Evolutionary conservation across 2,113 vertebrate genomes (phyloP).

Genomic region (human (Homo sapiens)): DNA sequence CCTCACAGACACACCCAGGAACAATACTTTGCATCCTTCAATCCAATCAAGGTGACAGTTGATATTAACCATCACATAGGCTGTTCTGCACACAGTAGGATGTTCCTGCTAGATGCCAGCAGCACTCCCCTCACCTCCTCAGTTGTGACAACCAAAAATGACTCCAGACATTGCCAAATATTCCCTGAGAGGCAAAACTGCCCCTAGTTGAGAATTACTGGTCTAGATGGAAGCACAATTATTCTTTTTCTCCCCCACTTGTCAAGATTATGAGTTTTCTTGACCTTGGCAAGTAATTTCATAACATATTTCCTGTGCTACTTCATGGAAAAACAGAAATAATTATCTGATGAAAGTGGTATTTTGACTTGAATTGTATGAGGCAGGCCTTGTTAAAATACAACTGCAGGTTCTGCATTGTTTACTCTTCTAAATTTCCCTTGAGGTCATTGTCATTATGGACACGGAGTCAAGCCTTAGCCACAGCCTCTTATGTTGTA

Average conservation of each 20-base stretch:
- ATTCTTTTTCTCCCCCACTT: background rate
- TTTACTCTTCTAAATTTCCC: constrained; percentile 43
- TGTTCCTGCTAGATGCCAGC: background rate
- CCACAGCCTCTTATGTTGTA: background rate
- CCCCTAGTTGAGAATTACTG: background rate
- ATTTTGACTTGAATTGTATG: constrained; percentile 53
- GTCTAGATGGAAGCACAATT: background rate
- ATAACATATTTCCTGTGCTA: constrained; percentile 34
- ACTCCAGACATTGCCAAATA: background rate
- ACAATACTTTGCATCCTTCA: no score
- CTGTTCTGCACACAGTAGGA: background rate
- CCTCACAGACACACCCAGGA: no score
- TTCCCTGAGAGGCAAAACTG: background rate
- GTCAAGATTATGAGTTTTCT: constrained; percentile 50
- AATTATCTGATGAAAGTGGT: constrained; percentile 55
- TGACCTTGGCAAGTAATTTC: constrained; percentile 62
- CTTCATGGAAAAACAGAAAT: constrained; percentile 53
- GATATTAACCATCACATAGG: no score
- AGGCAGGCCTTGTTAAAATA: constrained; percentile 34
- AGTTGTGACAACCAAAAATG: background rate
- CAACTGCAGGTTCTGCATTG: background rate
- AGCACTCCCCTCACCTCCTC: background rate
- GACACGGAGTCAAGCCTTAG: background rate
- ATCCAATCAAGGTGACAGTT: no score
- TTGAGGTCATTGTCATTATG: background rate